Evolutionary conservation across 2,113 vertebrate species (phyloP).

Genomic region (Amphiprion ocellaris): DNA sequence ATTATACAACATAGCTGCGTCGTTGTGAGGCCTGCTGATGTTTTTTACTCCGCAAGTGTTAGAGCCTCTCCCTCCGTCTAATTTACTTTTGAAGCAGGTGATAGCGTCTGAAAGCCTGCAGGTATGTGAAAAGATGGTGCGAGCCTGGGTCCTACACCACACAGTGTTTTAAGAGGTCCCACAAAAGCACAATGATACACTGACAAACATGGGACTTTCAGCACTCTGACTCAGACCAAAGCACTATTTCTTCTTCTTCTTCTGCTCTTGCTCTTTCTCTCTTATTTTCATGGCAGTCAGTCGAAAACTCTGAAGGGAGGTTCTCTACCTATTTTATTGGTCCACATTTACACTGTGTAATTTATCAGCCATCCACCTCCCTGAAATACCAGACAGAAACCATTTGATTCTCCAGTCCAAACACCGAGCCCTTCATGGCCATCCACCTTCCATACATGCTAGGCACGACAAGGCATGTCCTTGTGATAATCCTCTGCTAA

Average conservation of each 20-base stretch:
- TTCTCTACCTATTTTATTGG: constrained; percentile 58
- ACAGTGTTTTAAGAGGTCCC: constrained; percentile 83
- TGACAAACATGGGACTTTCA: constrained; percentile 83
- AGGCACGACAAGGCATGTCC: constrained; percentile 64
- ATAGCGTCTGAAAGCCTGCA: constrained; percentile 65
- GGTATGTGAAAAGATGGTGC: constrained; percentile 72
- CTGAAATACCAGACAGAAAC: constrained; percentile 64
- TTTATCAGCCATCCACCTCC: constrained; percentile 57
- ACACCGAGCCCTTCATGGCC: constrained; percentile 60
- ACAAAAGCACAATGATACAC: constrained; percentile 83
- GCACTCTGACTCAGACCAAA: constrained; percentile 75
- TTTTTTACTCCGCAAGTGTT: constrained; percentile 60
- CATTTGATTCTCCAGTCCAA: constrained; percentile 52
- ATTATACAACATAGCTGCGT: constrained; percentile 76
- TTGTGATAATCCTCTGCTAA: constrained; percentile 57
- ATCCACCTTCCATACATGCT: constrained; percentile 54
- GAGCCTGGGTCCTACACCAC: constrained; percentile 77
- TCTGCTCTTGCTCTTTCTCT: constrained; percentile 27
- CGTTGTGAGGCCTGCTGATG: constrained; percentile 77
- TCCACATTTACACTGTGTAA: constrained; percentile 51
- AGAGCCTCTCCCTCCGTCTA: constrained; percentile 51
- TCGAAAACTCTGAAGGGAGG: constrained; percentile 75
- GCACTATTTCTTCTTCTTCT: constrained; percentile 51
- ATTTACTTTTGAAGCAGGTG: constrained; percentile 60
- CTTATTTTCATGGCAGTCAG: constrained; percentile 74